A percentile compares a stretch with the other conserved stretches of the same genome.
These are phyloP conservation scores for Parnassius glacialis DNA, from an alignment of 2,888 invertebrate genomes.

Conservation along the genomic window DNA sequence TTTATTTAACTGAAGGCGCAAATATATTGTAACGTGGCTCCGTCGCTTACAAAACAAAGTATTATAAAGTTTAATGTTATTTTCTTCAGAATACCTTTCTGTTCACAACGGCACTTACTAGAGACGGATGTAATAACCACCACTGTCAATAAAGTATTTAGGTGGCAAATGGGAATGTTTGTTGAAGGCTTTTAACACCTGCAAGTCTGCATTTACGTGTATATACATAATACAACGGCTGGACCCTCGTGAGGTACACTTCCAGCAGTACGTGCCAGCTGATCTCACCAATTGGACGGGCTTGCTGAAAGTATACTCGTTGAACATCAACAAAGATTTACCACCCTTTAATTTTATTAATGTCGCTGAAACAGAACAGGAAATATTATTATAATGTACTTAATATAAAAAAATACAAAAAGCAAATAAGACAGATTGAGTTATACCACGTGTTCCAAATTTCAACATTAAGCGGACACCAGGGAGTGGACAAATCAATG, in stretches of 20 bases:
- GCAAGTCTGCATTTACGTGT: slow-evolving; percentile 20
- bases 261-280: slow-evolving; percentile 22
- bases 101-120: background rate
- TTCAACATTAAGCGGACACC: too few relatives aligned
- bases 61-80: too few relatives aligned
- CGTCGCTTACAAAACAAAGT: too few relatives aligned
- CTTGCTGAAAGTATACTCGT: slow-evolving; percentile 34
- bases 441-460: too few relatives aligned
- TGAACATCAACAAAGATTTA: slow-evolving; percentile 30
- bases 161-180: slow-evolving; percentile 33
- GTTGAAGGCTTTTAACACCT: slow-evolving; percentile 20
- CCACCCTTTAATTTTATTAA: slow-evolving; percentile 27
- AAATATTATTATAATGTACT: too few relatives aligned
- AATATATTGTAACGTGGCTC: background rate
- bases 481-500: too few relatives aligned
- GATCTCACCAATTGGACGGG: slow-evolving; percentile 22
- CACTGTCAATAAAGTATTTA: slow-evolving; percentile 22
- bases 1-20: too few relatives aligned
- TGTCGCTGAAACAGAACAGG: slow-evolving; percentile 24
- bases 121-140: slow-evolving; percentile 28
- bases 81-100: too few relatives aligned
- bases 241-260: slow-evolving; percentile 31
- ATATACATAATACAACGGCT: slow-evolving; percentile 30
- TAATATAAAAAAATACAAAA: too few relatives aligned
- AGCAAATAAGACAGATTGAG: too few relatives aligned